phyloP scores from a whole-genome alignment of 2,888 invertebrate genomes.

The Baccha elongata region DNA sequence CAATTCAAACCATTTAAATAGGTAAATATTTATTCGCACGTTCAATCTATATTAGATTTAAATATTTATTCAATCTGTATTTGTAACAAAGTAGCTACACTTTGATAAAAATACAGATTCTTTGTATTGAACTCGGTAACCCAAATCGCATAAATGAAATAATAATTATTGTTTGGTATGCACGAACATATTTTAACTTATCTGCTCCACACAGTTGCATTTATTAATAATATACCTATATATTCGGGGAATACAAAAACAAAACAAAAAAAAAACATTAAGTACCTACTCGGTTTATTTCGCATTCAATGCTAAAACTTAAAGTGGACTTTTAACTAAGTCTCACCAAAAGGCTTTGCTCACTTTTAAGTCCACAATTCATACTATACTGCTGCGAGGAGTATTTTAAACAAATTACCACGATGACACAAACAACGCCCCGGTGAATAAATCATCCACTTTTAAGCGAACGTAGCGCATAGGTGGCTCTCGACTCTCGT shows the following conservation, averaged over 20 bases:
- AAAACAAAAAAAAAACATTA: background rate
- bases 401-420: constrained; percentile 72
- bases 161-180: background rate
- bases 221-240: background rate
- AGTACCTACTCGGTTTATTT: constrained; percentile 18
- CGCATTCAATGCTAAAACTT: constrained; percentile 34
- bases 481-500: background rate
- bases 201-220: background rate
- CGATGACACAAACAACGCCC: constrained; percentile 67
- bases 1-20: no score
- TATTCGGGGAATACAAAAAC: background rate
- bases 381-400: constrained; percentile 19
- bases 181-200: background rate
- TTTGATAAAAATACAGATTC: no score
- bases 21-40: no score
- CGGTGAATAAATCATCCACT: constrained; percentile 69
- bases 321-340: constrained; percentile 42
- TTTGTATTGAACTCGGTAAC: no score
- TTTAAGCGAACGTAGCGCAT: constrained; percentile 49
- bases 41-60: no score
- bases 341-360: constrained; percentile 51
- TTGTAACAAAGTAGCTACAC: background rate
- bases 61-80: no score
- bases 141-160: background rate
- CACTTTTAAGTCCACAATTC: constrained; percentile 66